These are phyloP conservation scores for Gopherus evgoodei DNA, from an alignment of 2,113 vertebrate species.

Conservation along the genomic window DNA sequence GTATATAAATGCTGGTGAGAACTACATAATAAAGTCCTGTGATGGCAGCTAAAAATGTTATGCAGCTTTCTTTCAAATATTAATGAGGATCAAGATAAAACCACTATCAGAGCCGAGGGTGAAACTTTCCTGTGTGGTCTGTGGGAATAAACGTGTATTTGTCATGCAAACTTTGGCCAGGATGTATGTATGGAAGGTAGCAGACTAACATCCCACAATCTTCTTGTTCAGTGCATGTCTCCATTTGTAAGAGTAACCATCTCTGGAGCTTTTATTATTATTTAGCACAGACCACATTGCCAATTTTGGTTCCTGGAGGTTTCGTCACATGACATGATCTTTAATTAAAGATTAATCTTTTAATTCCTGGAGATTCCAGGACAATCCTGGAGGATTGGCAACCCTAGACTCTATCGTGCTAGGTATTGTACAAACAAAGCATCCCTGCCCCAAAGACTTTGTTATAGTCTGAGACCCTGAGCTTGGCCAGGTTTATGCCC, in stretches of 20 bases:
- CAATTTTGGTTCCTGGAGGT: background rate
- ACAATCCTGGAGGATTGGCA: too few relatives aligned
- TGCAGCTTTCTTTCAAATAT: background rate
- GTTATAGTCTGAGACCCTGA: background rate
- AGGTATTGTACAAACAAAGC: too few relatives aligned
- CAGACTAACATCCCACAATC: background rate
- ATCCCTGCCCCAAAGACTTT: too few relatives aligned
- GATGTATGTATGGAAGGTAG: rapidly evolving
- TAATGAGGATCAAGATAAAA: background rate
- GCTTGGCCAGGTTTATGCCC: background rate
- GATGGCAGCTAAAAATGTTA: background rate
- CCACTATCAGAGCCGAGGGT: background rate
- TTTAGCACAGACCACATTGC: background rate
- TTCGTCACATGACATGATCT: too few relatives aligned
- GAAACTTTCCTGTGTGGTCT: background rate
- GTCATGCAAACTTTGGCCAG: rapidly evolving
- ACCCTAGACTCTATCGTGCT: too few relatives aligned
- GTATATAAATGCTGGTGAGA: rapidly evolving
- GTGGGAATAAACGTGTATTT: rapidly evolving
- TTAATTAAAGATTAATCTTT: too few relatives aligned
- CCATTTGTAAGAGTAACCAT: background rate
- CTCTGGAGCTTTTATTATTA: background rate
- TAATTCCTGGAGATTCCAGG: too few relatives aligned
- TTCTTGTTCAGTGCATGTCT: background rate
- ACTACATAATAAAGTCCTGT: rapidly evolving